Conservation (phyloP, 2,797 vertebrate genomes). For the Amblyopsis hoosieri region DNA sequence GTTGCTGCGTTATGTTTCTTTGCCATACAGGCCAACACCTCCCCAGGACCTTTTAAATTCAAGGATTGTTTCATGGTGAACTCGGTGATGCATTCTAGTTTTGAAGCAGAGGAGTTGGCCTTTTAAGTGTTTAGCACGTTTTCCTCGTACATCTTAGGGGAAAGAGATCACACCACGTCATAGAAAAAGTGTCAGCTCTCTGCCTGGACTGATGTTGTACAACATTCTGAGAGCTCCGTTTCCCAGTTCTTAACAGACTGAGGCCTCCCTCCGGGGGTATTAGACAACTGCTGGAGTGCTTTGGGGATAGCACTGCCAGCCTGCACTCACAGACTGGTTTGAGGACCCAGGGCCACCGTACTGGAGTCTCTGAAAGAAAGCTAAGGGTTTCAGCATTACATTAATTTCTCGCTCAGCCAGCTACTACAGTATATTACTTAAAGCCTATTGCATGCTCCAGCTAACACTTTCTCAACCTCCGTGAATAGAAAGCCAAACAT, state of each 20-base stretch:
- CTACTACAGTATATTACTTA: not conserved
- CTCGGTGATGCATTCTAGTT: not conserved
- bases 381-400: conserved; percentile 21
- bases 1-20: conserved; percentile 34
- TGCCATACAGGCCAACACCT: conserved; percentile 13
- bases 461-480: not conserved
- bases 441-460: no score
- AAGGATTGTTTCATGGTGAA: conserved; percentile 12
- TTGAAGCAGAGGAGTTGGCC: conserved; percentile 7
- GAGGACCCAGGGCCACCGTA: conserved; percentile 18
- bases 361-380: conserved; percentile 9
- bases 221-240: conserved; percentile 22
- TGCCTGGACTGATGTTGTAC: conserved; percentile 23
- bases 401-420: conserved; percentile 17
- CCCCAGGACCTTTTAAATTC: conserved; percentile 18
- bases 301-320: conserved; percentile 18
- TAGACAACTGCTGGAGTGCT: conserved; percentile 17
- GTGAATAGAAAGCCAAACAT: no score
- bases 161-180: not conserved
- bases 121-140: conserved; percentile 1
- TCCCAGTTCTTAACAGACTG: conserved; percentile 15
- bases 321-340: conserved; percentile 32
- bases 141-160: not conserved
- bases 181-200: conserved; percentile 7
- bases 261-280: conserved; percentile 24